Evolutionary conservation across 2,888 invertebrate genomes (phyloP).

Genomic region (Saturnia pavonia): DNA sequence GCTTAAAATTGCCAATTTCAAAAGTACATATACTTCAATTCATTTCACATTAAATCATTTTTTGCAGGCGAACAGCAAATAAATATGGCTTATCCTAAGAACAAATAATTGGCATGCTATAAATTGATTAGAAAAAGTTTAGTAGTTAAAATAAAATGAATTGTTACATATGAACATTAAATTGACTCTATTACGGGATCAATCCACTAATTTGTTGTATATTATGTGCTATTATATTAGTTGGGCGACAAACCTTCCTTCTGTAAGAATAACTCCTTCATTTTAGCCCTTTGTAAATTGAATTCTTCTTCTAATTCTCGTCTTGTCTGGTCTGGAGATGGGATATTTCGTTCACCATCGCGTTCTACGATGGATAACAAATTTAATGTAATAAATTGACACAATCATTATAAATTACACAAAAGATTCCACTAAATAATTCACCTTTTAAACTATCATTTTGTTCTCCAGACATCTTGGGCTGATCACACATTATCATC

Average conservation of each 20-base stretch:
- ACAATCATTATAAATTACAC: slow-evolving; percentile 38
- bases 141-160: not conserved
- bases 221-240: not conserved
- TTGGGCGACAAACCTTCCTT: slow-evolving; percentile 89
- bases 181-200: not conserved
- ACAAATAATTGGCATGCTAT: not conserved
- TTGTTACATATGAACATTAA: not conserved
- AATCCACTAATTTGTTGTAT: not conserved
- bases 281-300: slow-evolving; percentile 93
- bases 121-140: not conserved
- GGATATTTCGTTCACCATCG: slow-evolving; percentile 48
- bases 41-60: not conserved
- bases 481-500: not conserved
- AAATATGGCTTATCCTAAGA: not conserved
- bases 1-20: too few species aligned
- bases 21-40: too few species aligned
- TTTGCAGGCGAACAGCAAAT: not conserved
- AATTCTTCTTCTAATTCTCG: slow-evolving; percentile 91
- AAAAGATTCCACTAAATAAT: slow-evolving; percentile 51
- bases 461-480: slow-evolving; percentile 59
- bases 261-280: slow-evolving; percentile 95
- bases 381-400: slow-evolving; percentile 61
- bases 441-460: slow-evolving; percentile 62
- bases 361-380: slow-evolving; percentile 72
- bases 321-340: slow-evolving; percentile 51